Evolutionary conservation across 2,888 invertebrate genomes (phyloP).

Genomic region (Alloscopus bannaensis): DNA sequence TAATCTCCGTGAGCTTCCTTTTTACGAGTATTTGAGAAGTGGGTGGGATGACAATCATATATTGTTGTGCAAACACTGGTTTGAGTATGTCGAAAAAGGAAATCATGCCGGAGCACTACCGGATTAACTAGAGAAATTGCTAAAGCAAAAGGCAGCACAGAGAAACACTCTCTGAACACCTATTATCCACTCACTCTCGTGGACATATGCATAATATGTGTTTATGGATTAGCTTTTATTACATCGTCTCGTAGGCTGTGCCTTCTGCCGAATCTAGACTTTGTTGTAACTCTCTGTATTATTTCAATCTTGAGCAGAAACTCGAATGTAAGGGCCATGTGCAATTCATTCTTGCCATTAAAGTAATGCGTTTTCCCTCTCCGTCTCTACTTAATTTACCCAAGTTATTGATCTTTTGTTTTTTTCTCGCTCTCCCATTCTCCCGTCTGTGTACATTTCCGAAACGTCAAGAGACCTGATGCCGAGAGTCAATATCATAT

Average conservation of each 20-base stretch:
- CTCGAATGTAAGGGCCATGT: constrained; percentile 32
- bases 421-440: constrained; percentile 25
- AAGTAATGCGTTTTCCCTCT: constrained; percentile 70
- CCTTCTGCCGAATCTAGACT: too few relatives aligned
- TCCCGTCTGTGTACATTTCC: too few relatives aligned
- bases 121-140: too few relatives aligned
- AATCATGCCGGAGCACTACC: constrained; percentile 29
- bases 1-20: constrained; percentile 27
- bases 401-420: constrained; percentile 33
- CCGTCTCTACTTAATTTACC: constrained; percentile 1
- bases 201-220: too few relatives aligned
- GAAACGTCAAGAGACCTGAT: background rate
- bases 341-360: constrained; percentile 57
- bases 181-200: background rate
- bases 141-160: background rate
- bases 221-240: too few relatives aligned
- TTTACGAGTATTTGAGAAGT: constrained; percentile 71
- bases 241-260: background rate
- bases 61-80: constrained; percentile 69
- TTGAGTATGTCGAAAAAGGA: constrained; percentile 20
- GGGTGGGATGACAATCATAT: constrained; percentile 70
- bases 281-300: constrained; percentile 5
- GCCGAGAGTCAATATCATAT: constrained; percentile 35
- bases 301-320: constrained; percentile 46
- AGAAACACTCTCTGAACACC: background rate